These are phyloP conservation scores for Ctenomys sociabilis DNA, from an alignment of 2,113 vertebrate genomes.

Conservation along the genomic window DNA sequence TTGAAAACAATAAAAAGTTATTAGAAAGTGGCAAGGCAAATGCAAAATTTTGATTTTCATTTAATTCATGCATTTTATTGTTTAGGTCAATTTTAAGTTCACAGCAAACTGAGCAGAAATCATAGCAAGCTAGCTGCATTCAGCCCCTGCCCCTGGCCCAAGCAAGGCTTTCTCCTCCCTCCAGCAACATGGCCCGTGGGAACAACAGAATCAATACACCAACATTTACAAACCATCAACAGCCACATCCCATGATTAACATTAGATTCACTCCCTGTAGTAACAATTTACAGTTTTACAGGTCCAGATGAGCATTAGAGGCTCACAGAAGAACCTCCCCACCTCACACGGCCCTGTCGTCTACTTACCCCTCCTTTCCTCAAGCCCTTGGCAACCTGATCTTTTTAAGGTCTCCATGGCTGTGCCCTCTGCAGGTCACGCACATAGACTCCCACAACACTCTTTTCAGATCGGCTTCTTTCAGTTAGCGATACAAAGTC, in stretches of 20 bases:
- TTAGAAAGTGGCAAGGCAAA: background rate
- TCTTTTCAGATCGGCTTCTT: background rate
- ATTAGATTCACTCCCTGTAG: background rate
- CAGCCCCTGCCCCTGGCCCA: too few species aligned
- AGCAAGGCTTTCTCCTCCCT: too few species aligned
- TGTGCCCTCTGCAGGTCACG: background rate
- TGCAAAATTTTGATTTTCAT: background rate
- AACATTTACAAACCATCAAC: background rate
- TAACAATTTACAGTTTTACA: background rate
- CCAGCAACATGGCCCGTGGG: background rate
- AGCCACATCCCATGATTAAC: background rate
- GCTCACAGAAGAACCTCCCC: background rate
- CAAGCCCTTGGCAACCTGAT: background rate
- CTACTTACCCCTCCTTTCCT: background rate
- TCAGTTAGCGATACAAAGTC: background rate
- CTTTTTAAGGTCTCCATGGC: background rate
- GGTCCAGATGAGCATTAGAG: background rate
- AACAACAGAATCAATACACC: background rate
- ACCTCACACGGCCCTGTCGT: background rate
- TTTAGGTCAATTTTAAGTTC: slow-evolving; percentile 9
- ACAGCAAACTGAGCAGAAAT: background rate
- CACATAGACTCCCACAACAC: background rate
- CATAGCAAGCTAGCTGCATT: background rate
- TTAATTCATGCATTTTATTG: background rate
- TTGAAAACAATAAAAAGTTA: slow-evolving; percentile 3